Base-by-base conservation (phyloP, 2,888 invertebrate genomes). In the Galerucella calmariensis region DNA sequence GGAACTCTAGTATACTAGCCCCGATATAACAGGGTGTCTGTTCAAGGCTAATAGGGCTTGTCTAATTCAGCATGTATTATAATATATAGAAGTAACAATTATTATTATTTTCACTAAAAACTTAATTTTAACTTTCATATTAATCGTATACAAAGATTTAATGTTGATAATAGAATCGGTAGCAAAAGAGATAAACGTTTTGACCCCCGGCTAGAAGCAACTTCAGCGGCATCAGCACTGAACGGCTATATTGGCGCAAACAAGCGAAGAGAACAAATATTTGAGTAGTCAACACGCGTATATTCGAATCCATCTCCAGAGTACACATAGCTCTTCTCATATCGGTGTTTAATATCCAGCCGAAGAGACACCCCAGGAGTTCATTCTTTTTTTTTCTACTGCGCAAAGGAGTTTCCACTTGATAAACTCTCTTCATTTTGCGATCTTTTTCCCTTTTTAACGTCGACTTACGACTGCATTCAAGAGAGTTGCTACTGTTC, bases 201-300 rank as follows among this genome's bases (percentile, higher is more conserved):
- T 82, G 84, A 83, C 84, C 85, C 83, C 79, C 79, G 80, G 83
- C 77, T 72, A 75, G 75, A 84, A 16, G 53, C 53, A 16, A 53
- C 16, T 2, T 1, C 11, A 83, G 77, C 56, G 10, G 14, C 65
- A 58, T 62, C 46, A 48, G 8, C 35, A 35, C 8, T 8, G 35
- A 35, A 24, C 67, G 44, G 78, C 81, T 83, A 85, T 85, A 85
- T 86, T 84, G 84, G 82, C 83, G 84, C 84, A 83, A 80, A 78
- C 75, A 73, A 78, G 77, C 81, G 81, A 81, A 80, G 82, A 82
- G 79, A 75, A 81, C 84, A 87, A 87, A 87, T 86, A 87, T 86
- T 87, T 86, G 87, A 84, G 81, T 80, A 86, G 87, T 86, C 86
- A 86, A 87, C 86, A 87, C 83, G 85, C 84, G 84, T 84, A 81